Evolutionary conservation across 2,797 vertebrate genomes (phyloP).

Genomic region (Aselliscus stoliczkanus): DNA sequence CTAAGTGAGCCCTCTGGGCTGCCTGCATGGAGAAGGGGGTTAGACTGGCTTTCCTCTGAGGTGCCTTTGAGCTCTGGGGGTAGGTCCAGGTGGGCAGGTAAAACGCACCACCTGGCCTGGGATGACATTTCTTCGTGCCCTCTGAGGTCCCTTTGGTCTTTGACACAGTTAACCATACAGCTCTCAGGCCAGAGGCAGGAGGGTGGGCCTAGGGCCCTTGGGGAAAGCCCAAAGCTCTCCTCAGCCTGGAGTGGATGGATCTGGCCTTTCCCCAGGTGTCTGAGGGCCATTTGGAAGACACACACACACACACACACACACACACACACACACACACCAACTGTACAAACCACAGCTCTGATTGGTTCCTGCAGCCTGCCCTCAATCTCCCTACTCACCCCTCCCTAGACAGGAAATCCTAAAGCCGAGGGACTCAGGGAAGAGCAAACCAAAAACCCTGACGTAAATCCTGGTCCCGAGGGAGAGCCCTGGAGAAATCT

Average conservation of each 20-base stretch:
- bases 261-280: background rate
- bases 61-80: background rate
- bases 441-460: too few relatives aligned
- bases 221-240: too few relatives aligned
- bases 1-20: background rate
- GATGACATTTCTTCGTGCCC: background rate
- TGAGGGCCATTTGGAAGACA: background rate
- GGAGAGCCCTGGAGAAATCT: background rate
- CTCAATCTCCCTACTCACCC: background rate
- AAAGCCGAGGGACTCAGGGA: background rate
- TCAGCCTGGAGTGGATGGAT: background rate
- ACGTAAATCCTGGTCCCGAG: background rate
- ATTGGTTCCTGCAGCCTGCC: background rate
- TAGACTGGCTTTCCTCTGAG: background rate
- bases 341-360: background rate
- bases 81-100: background rate
- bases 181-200: background rate
- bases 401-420: background rate
- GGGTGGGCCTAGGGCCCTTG: background rate
- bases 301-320: too few relatives aligned
- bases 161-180: background rate
- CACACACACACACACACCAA: too few relatives aligned
- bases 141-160: background rate
- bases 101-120: too few relatives aligned
- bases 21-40: background rate